These are phyloP conservation scores for Aspidoscelis tigris DNA, from an alignment of 2,113 vertebrate genomes.

Conservation along the genomic window DNA sequence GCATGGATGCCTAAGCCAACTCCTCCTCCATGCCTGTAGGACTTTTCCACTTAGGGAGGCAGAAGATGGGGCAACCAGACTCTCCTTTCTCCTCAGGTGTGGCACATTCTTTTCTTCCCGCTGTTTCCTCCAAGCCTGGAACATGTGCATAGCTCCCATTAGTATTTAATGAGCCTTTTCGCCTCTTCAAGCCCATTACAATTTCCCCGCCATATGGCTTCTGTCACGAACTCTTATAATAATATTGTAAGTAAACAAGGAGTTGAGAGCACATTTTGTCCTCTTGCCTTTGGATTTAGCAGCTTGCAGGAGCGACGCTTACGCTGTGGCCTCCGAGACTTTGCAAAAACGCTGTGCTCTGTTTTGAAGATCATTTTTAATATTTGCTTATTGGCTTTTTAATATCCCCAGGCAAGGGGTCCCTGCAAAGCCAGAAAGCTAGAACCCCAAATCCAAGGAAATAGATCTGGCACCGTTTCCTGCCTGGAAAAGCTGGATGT, in stretches of 20 bases:
- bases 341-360: neutral
- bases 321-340: neutral
- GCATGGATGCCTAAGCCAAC: too few species aligned
- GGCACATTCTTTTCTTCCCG: neutral
- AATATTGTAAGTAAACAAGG: neutral
- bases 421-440: neutral
- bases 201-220: neutral
- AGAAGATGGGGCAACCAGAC: conserved; percentile 11
- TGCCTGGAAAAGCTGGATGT: too few species aligned
- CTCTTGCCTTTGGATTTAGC: neutral
- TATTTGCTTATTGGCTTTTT: neutral
- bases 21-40: too few species aligned
- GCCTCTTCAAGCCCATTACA: conserved; percentile 18
- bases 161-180: neutral
- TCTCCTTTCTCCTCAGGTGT: neutral
- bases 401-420: neutral
- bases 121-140: neutral
- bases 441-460: too few species aligned
- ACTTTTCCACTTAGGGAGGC: neutral
- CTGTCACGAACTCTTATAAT: neutral
- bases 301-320: neutral
- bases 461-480: too few species aligned
- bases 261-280: accelerated
- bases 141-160: neutral
- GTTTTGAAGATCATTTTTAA: neutral